Base-by-base conservation (phyloP, 1,140 invertebrate species). In the Nebria ingens region DNA sequence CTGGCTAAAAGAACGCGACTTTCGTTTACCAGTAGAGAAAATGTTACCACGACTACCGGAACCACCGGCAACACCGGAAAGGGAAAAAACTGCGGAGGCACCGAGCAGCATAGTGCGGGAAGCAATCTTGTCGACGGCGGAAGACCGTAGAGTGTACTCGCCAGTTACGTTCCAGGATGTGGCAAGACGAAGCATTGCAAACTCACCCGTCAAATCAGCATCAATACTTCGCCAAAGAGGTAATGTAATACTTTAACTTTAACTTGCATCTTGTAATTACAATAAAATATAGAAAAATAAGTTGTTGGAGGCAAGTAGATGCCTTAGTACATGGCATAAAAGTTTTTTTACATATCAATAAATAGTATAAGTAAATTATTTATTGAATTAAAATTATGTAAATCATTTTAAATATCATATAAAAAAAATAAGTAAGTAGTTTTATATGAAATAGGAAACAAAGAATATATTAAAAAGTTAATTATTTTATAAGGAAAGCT, bases 131-230 rank as follows among this genome's bases (percentile, higher is more conserved):
- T 20, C 58, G 22, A 0, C 25, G 25, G 56, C 56, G 2, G 66
- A 51, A 69, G 70, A 64, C 53, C 34, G 59, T 59, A 11, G 68
- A 55, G 83, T 84, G 52, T 91, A 91, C 69, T 90, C 87, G 0
- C 89, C 89, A 0, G 86, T 91, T 23, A 90, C 86, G 0, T 89
- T 90, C 59, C 84, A 90, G 62, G 89, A 91, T 64, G 85, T 91
- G 1, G 85, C 86, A 0, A 70, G 83, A 3, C 70, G 84, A 20
- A 89, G 86, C 55, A 81, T 85, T 25, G 83, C 80, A 0, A 86
- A 83, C 67, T 88, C 85, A 0, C 86, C 87, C 0, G 78, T 79
- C 4, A 79, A 79, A 59, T 69, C 34, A 15, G 38, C 25, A 19
- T 45, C 17, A 38, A 38, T 3, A 21, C 11, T 38, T 54, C 2